These are phyloP conservation scores for Grallaria varia DNA, from an alignment of 2,113 vertebrate genomes.

Conservation along the genomic window DNA sequence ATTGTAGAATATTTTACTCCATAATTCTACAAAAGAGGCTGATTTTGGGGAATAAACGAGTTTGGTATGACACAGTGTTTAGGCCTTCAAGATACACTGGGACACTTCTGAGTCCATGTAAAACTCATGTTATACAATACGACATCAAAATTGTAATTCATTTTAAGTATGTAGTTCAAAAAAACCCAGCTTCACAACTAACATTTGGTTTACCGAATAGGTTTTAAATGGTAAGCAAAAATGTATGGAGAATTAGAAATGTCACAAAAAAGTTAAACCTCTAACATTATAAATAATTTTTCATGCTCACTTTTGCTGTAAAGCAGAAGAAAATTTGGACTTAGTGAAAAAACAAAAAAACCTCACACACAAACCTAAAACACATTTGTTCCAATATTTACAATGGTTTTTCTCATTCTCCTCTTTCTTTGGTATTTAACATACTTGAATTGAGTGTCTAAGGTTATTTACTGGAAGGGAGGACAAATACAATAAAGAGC, in stretches of 20 bases:
- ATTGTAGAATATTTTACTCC: neutral
- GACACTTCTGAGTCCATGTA: neutral
- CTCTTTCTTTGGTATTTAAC: neutral
- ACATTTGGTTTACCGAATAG: neutral
- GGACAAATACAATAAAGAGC: neutral
- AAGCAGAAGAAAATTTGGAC: neutral
- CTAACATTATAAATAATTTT: neutral
- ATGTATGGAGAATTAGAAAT: neutral
- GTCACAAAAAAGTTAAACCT: neutral
- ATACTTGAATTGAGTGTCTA: neutral
- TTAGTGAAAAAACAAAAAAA: neutral
- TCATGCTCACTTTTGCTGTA: neutral
- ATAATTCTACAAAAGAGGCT: neutral
- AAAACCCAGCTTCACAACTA: neutral
- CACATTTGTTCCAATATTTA: neutral
- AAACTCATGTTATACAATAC: neutral
- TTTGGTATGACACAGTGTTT: neutral
- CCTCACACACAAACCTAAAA: neutral
- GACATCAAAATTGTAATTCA: neutral
- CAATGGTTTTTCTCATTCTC: neutral
- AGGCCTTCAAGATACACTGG: neutral
- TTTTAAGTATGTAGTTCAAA: neutral
- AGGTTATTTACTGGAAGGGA: neutral
- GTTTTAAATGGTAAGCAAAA: neutral
- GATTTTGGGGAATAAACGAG: neutral